A percentile compares a stretch with the other conserved stretches of the same genome.
phyloP scores from a whole-genome alignment of 2,888 invertebrate species.

The Epistrophe eligans region DNA sequence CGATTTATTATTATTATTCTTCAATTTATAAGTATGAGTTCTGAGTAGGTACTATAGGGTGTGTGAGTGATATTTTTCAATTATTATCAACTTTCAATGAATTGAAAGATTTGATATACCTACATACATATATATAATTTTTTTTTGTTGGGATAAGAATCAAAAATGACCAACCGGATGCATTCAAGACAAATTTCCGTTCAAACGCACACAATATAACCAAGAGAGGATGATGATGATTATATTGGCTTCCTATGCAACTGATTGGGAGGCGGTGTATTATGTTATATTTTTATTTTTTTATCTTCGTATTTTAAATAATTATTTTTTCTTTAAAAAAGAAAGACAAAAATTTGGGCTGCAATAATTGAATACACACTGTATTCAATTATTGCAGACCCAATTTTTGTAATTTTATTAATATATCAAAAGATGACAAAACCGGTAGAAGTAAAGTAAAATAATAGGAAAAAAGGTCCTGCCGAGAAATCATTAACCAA shows the following conservation, averaged over 20 bases:
- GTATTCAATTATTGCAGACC: no score
- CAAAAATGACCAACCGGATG: conserved; percentile 64
- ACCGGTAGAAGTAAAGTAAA: no score
- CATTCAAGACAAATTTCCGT: conserved; percentile 59
- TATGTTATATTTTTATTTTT: neutral
- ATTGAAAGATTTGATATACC: conserved; percentile 4
- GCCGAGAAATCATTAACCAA: no score
- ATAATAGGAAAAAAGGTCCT: no score
- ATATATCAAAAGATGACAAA: no score
- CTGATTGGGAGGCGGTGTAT: neutral
- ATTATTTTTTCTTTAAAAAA: neutral
- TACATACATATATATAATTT: neutral
- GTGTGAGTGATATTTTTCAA: conserved; percentile 35
- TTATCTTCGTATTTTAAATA: neutral
- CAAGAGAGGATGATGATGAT: conserved; percentile 44
- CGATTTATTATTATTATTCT: conserved; percentile 2
- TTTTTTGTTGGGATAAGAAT: conserved; percentile 8
- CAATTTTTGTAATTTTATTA: no score
- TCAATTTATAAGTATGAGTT: neutral
- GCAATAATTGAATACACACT: neutral
- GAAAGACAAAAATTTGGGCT: neutral
- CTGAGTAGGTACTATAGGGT: neutral
- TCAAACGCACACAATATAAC: conserved; percentile 39
- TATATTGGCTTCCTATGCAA: conserved; percentile 49
- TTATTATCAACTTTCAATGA: conserved; percentile 14